A percentile compares a stretch with the other conserved stretches of the same genome.
These are phyloP conservation scores for Leptobrachium ailaonicum DNA, from an alignment of 2,113 vertebrate genomes.

Conservation along the genomic window DNA sequence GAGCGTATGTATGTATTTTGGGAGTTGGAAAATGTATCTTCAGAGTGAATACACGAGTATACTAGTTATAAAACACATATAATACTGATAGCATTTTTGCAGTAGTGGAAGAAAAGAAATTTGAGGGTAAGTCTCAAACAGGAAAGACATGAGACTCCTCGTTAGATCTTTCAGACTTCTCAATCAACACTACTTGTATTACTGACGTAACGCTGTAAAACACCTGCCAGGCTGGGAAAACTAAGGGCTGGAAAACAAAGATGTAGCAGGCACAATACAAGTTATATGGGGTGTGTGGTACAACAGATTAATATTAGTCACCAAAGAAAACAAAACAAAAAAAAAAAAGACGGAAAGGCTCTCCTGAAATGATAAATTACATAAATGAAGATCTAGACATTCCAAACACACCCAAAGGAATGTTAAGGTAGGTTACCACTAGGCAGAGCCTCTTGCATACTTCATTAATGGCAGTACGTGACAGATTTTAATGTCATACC, in stretches of 20 bases:
- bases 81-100: not conserved
- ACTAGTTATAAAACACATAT: not conserved
- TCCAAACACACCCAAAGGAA: too few species aligned
- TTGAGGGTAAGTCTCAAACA: constrained; percentile 39
- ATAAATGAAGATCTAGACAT: too few species aligned
- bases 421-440: too few species aligned
- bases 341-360: not conserved
- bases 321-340: not conserved
- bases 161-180: constrained; percentile 13
- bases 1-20: too few species aligned
- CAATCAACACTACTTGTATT: constrained; percentile 12
- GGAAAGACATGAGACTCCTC: not conserved
- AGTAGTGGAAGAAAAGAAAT: not conserved
- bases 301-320: not conserved
- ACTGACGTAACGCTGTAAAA: constrained; percentile 7
- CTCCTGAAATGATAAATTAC: not conserved
- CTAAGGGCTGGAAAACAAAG: not conserved
- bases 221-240: not conserved
- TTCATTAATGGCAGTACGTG: too few species aligned
- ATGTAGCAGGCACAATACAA: not conserved
- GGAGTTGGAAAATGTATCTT: too few species aligned
- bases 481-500: too few species aligned
- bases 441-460: too few species aligned
- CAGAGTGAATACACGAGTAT: too few species aligned
- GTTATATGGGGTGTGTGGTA: not conserved